Evolutionary conservation across 2,113 vertebrate genomes (phyloP).

Genomic region (Ictidomys tridecemlineatus): DNA sequence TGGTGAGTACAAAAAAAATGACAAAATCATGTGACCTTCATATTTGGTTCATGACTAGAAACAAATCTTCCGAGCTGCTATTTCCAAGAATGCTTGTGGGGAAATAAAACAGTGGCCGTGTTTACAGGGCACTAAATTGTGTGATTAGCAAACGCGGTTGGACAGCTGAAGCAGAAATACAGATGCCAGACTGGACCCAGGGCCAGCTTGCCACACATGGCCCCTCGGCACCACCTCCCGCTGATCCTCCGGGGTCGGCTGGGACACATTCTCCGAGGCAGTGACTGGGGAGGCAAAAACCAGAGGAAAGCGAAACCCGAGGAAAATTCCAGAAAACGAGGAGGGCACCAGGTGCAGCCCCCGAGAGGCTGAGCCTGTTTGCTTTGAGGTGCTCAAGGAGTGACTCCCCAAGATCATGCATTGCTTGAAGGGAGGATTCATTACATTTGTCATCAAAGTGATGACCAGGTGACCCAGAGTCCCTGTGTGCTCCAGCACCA

Average conservation of each 20-base stretch:
- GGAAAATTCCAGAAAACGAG: not conserved
- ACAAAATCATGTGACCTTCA: constrained; percentile 75
- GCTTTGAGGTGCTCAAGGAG: not conserved
- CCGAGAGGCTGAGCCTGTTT: rapidly evolving
- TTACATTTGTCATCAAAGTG: not conserved
- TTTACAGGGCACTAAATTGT: constrained; percentile 38
- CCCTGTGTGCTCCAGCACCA: not conserved
- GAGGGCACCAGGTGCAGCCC: too few species aligned
- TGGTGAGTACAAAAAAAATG: constrained; percentile 65
- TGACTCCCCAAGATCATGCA: rapidly evolving
- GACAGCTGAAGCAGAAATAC: not conserved
- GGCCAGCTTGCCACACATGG: not conserved
- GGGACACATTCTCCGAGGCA: rapidly evolving
- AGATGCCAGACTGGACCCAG: rapidly evolving
- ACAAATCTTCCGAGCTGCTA: constrained; percentile 80
- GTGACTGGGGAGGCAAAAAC: not conserved
- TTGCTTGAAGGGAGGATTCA: not conserved
- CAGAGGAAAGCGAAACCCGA: not conserved
- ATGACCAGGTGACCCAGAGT: not conserved
- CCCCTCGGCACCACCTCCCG: not conserved
- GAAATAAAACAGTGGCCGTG: constrained; percentile 52
- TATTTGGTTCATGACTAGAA: constrained; percentile 82
- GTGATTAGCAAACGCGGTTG: not conserved
- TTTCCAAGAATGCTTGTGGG: constrained; percentile 64
- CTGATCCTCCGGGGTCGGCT: rapidly evolving